phyloP scores from a whole-genome alignment of 1,140 invertebrate genomes.

The Drosophila burlai region DNA sequence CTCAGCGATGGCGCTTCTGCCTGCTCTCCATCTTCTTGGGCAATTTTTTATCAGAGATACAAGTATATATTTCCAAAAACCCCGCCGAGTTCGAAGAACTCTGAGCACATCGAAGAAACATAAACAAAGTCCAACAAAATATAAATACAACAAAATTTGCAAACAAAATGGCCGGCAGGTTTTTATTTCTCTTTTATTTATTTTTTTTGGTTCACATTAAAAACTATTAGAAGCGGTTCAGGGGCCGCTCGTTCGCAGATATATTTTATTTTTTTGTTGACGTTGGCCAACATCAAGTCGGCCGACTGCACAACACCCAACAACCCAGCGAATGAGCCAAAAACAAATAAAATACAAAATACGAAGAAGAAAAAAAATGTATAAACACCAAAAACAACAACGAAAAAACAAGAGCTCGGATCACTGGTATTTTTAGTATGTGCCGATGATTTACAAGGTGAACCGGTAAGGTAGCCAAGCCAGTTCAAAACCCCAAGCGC shows the following conservation, averaged over 20 bases:
- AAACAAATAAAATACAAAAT: conserved; percentile 24
- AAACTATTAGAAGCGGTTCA: conserved; percentile 61
- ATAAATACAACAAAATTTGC: conserved; percentile 25
- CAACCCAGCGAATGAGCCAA: conserved; percentile 8
- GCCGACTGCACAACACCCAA: conserved; percentile 52
- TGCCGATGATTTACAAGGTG: conserved; percentile 64
- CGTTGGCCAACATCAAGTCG: conserved; percentile 56
- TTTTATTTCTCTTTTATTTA: background rate
- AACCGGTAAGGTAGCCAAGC: conserved; percentile 62
- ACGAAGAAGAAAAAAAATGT: conserved; percentile 1
- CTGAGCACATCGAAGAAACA: conserved; percentile 34
- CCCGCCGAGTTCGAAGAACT: conserved; percentile 62
- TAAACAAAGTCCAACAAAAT: conserved; percentile 26
- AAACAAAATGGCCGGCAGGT: conserved; percentile 48
- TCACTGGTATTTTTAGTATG: conserved; percentile 65
- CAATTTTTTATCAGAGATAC: conserved; percentile 46
- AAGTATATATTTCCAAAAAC: conserved; percentile 28
- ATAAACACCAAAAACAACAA: conserved; percentile 20
- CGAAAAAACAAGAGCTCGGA: conserved; percentile 37
- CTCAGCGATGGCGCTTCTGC: conserved; percentile 28
- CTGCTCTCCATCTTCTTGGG: conserved; percentile 33
- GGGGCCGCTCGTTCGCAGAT: conserved; percentile 14
- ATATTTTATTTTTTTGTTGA: conserved; percentile 10
- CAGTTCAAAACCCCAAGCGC: conserved; percentile 57
- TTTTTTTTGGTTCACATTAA: conserved; percentile 21